Percentiles rank a stretch among this genome's conserved stretches.
Conservation (phyloP, 2,113 vertebrate genomes). For the Centropus unirufus region DNA sequence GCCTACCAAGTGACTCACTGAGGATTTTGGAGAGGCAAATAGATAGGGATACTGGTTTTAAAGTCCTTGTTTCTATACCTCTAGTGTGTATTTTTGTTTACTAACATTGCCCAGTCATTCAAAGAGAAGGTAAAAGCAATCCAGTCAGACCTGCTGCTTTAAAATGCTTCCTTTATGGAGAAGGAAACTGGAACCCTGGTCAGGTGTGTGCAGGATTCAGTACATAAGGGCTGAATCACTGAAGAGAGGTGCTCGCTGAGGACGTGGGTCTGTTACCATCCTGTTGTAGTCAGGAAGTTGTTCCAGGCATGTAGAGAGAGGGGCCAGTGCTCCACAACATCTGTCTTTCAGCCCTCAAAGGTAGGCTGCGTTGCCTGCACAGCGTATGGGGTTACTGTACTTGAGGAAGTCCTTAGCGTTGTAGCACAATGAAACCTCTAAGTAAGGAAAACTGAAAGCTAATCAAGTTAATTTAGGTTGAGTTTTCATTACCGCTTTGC, state of each 20-base stretch:
- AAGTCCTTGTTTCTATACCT: neutral
- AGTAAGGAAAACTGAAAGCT: neutral
- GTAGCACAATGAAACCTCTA: neutral
- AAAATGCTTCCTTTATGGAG: neutral
- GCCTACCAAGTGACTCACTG: neutral
- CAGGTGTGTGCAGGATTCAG: neutral
- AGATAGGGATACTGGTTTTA: neutral
- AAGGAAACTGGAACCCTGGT: neutral
- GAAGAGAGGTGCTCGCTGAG: neutral
- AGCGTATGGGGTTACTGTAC: neutral
- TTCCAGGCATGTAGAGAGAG: neutral
- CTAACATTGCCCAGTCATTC: neutral
- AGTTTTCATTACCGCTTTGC: neutral
- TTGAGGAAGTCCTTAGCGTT: neutral
- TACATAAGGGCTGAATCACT: neutral
- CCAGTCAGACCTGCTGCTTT: neutral
- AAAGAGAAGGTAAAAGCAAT: neutral
- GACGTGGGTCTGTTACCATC: neutral
- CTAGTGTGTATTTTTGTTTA: neutral
- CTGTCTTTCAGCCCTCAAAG: neutral
- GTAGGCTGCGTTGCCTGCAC: neutral
- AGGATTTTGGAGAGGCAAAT: neutral
- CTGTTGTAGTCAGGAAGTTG: neutral
- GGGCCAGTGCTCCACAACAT: neutral
- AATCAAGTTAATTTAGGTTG: neutral